Evolutionary conservation across 2,888 invertebrate species (phyloP), one percentile per base, ranked within the genome.

Genomic region (Watsonalla binaria): DNA sequence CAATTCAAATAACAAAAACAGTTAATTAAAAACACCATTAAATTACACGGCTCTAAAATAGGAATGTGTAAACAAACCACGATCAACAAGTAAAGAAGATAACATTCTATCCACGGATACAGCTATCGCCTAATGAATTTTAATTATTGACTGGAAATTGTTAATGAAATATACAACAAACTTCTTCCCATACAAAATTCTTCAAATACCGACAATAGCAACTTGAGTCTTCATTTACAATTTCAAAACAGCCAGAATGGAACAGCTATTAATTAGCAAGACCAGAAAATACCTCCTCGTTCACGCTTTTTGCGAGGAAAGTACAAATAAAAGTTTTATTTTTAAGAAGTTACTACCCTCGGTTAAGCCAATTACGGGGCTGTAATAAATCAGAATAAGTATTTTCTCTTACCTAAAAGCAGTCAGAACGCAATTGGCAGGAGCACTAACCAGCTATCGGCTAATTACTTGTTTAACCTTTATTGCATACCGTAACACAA

Each of bases 81-180:
- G 57, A 53, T 66, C 62, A 62, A 66, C 54, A 56, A 66, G 55
- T 54, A 57, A 55, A 56, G 53, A 58, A 68, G 49, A 49, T 49
- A 49, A 37, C 14, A 49, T 49, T 49, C 37, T 49, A 49, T 37
- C 49, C 56, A 58, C 61, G 61, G 59, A 59, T 65, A 68, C 62
- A 67, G 59, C 69, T 69, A 71, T 68, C 56, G 51, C 53, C 70
- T 72, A 72, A 74, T 76, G 73, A 72, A 79, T 79, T 76, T 78
- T 74, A 74, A 79, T 76, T 72, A 63, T 72, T 65, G 64, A 58
- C 63, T 63, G 60, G 65, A 64, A 72, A 67, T 54, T 51, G 53
- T 51, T 54, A 61, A 62, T 60, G 68, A 70, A 72, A 71, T 73
- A 67, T 57, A 63, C 66, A 73, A 66, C 57, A 61, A 54, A 57